A percentile compares a stretch with the other conserved stretches of the same genome.
Evolutionary conservation across 2,888 invertebrate genomes (phyloP).

Genomic region (Conomelus anceps): DNA sequence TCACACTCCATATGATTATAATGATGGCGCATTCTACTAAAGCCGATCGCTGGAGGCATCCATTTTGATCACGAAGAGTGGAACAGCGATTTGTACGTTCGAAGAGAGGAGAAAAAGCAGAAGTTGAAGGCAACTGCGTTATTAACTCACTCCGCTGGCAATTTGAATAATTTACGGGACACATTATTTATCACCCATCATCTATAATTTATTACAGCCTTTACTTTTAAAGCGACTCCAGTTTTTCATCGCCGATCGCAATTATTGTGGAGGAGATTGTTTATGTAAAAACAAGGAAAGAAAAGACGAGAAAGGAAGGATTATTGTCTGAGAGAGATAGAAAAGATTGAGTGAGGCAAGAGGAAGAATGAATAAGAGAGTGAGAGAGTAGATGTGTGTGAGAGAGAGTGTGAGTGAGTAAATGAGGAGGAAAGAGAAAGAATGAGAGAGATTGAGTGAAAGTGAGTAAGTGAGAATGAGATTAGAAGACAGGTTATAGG

Average conservation of each 20-base stretch:
- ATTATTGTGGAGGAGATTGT: neutral
- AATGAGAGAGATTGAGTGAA: neutral
- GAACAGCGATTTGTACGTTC: neutral
- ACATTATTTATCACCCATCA: neutral
- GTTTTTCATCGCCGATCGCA: neutral
- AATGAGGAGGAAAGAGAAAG: neutral
- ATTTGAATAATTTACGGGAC: neutral
- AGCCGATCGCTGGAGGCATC: neutral
- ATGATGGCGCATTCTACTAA: neutral
- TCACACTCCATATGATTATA: neutral
- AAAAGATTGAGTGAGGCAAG: neutral
- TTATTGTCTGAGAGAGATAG: too few species aligned
- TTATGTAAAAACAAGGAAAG: neutral
- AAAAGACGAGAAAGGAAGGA: too few species aligned
- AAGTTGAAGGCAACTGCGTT: neutral
- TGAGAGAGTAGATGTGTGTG: neutral
- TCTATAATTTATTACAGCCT: neutral
- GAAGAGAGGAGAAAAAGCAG: neutral
- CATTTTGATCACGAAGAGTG: neutral
- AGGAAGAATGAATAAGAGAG: neutral
- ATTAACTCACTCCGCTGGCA: neutral
- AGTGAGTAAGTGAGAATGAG: neutral
- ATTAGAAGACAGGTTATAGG: neutral
- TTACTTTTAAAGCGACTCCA: neutral
- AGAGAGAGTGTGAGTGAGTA: neutral